Evolutionary conservation across 2,113 vertebrate species (phyloP), one percentile per base, ranked within the genome.

Genomic region (Paralichthys olivaceus): DNA sequence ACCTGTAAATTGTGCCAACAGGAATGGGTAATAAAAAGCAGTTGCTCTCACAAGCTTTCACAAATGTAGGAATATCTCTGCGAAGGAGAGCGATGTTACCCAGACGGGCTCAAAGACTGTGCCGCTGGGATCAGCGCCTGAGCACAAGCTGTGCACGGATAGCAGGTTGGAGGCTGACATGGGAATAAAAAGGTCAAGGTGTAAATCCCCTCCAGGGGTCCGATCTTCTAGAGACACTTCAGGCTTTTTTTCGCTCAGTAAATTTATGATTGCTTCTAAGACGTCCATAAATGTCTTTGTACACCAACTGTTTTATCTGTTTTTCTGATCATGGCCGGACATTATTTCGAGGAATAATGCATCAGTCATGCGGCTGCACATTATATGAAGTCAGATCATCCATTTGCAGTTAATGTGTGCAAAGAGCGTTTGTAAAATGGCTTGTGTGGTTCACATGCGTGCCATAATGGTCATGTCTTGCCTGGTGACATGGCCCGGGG

Each of bases 1-100:
- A 77, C 81, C 83, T 75, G 69, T 82, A 81, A 86, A 85, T 77
- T 68, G 68, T 80, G 77, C 84, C 87, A 75, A 77, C 69, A 61
- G 78, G 77, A 84, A 61, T 19, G 56, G 54, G 74, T 82, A 83
- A 86, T 89, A 90, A 84, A 90, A 76, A 79, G 65, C 73, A 53
- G 64, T 64, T 68, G 26, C 51, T 67, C 64, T 56, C 34, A 12
- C 54, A 28, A 23, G 69, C 62, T 81, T 82, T 72, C 83, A 69
- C 70, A 77, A 55, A 70, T 71, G 28, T 32, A 56, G 60, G 56
- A 64, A 77, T 63, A 66, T 64, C 17, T 32, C 61, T 65, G 61
- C 75, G 75, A 59, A 64, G 15, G 43, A 47, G 60, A 77, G 60
- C n/a, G 12, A 28, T 32, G 73, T 72, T 49, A 9, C 49, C 71